Base-by-base conservation (phyloP, 1,140 invertebrate species). In the Nasonia vitripennis region DNA sequence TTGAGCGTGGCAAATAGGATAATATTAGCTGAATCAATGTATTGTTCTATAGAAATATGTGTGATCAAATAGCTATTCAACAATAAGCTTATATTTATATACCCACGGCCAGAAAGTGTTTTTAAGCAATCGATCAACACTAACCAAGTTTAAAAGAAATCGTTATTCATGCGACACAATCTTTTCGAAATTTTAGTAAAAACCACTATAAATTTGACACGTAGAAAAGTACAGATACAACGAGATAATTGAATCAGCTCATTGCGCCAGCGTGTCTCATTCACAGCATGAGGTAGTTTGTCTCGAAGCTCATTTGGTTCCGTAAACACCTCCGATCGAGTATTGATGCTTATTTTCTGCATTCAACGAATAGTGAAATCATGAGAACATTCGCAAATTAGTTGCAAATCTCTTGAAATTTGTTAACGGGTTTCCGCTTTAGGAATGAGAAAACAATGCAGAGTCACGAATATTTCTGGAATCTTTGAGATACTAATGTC, bases 301-400 rank as follows among this genome's bases (percentile, higher is more conserved):
- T 55, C 51, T 78, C 62, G 6, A 62, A 51, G 27, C 41, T 62
- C 77, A 9, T 23, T 34, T 62, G 31, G 34, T 86, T 86, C 77
- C 86, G 86, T 86, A 83, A 86, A 86, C 78, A 86, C 80, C 68
- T 80, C 73, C 74, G 70, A 83, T 83, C 83, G 51, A 70, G 55
- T 14, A 75, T 68, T 68, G 68, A 45, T 34, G 12, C 37, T 27
- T 27, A 55, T 17, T 37, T 20, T 23, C 68, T 81, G 20, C 34
- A n/a, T 70, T 77, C 45, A 0, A 17, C 17, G 41, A 51, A 77
- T 51, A 48, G 10, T 23, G 37, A 51, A 23, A n/a, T 77, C 74
- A 77, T 6, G 20, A n/a, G n/a, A 2, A 48, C n/a, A 7, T 41
- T 37, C 2, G 23, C 10, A n/a, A 77, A 45, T 77, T 23, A n/a